Conservation (phyloP, 1,140 invertebrate species). For the Frieseomelitta varia region DNA sequence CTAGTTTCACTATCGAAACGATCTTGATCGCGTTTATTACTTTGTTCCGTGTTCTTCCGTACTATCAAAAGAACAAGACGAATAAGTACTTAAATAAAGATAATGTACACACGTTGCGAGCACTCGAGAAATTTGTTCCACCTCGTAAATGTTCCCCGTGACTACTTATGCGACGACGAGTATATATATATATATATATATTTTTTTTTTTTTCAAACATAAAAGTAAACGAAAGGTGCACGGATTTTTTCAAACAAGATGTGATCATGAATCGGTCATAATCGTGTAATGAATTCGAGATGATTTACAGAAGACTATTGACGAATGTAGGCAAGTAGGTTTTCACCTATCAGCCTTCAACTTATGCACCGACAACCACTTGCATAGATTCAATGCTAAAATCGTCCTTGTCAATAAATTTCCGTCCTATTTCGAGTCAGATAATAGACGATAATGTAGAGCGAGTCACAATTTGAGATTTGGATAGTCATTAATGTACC, state of each 20-base stretch:
- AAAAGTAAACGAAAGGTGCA: neutral
- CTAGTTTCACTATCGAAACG: constrained; percentile 20
- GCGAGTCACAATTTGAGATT: constrained; percentile 29
- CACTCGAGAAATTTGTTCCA: neutral
- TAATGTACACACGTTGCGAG: neutral
- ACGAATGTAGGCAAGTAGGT: constrained; percentile 69
- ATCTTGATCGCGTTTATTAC: neutral
- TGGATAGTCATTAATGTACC: constrained; percentile 6
- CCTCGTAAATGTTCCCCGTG: no score
- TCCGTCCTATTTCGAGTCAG: constrained; percentile 39
- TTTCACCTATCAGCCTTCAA: constrained; percentile 51
- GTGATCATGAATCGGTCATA: neutral
- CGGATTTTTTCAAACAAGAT: neutral
- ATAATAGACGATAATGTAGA: constrained; percentile 14
- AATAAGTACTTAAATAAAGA: neutral
- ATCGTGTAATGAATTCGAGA: constrained; percentile 29
- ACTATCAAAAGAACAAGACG: neutral
- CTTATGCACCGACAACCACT: constrained; percentile 31
- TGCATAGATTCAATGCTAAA: constrained; percentile 34
- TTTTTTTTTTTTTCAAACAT: neutral
- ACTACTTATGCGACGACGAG: neutral
- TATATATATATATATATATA: no score
- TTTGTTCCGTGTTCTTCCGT: neutral
- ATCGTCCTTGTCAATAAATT: constrained; percentile 23
- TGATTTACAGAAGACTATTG: constrained; percentile 1